Evolutionary conservation across 2,888 invertebrate genomes (phyloP), one percentile per base, ranked within the genome.

Genomic region (Oxyscelio sp.): DNA sequence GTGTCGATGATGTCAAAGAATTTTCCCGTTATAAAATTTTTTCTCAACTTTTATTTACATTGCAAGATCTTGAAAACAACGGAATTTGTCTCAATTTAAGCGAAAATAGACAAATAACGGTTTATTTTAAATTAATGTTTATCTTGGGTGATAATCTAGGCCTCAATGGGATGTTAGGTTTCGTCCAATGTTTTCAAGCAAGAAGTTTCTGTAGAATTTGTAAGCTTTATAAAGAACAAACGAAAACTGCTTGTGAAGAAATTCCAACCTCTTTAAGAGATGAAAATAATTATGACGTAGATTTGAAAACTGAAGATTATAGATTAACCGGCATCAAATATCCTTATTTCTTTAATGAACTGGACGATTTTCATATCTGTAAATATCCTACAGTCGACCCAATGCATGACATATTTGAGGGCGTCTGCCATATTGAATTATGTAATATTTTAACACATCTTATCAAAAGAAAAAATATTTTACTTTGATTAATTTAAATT

Each of bases 141-240:
- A 22, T 45, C 27, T 13, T 66, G 1, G 65, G 58, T 0, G 71
- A 71, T 19, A 71, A 71, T 31, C 38, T 71, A 27, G 71, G 71
- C 2, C 11, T 71, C 0, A 71, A 59, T 22, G 21, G 58, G 0
- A 21, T 71, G 13, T 17, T 34, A 4, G 58, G 71, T 34, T 70
- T 56, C 15, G 71, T 71, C 1, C 58, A 71, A 38, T 15, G 34
- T 38, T 66, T 66, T 22, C 1, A n/a, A 15, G 50, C 50, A 8
- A 66, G 1, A n/a, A 52, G 15, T 22, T 66, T 38, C 11, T 52
- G 65, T 38, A 15, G 65, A n/a, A 43, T 43, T 4, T 43, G 43
- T 15, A 43, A 43, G 4, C 27, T 27, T 27, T 3, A 27, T 27
- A 27, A 27, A 4, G 3, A 3, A 27, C 6, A 27, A 4, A 27